phyloP scores from a whole-genome alignment of 2,797 vertebrate species.

The Epinephelus malabaricus region DNA sequence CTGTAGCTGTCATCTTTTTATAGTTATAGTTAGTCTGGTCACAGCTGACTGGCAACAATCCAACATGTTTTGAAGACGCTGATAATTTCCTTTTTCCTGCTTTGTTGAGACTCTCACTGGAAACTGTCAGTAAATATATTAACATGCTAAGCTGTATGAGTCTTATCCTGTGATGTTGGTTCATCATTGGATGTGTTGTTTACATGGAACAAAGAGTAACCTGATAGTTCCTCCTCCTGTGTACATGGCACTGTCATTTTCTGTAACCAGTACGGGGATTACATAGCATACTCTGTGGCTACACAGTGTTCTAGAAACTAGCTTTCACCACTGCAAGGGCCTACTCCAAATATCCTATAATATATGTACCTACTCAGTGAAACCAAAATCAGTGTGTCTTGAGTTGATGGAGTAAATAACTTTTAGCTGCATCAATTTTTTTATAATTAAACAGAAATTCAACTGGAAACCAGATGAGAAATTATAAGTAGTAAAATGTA shows the following conservation, averaged over 20 bases:
- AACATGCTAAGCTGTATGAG: neutral
- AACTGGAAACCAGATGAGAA: neutral
- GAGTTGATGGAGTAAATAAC: neutral
- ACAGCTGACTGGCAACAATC: neutral
- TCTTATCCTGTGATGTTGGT: neutral
- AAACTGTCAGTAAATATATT: neutral
- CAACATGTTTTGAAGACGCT: neutral
- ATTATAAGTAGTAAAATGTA: too few species aligned
- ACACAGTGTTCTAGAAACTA: neutral
- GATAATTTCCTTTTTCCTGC: constrained; percentile 31
- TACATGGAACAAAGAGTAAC: neutral
- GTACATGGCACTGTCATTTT: neutral
- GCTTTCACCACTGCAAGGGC: neutral
- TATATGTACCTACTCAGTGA: neutral
- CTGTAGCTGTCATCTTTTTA: neutral
- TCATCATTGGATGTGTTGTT: neutral
- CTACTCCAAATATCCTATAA: too few species aligned
- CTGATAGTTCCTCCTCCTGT: neutral
- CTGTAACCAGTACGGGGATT: neutral
- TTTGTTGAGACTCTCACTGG: neutral
- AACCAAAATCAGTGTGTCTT: neutral
- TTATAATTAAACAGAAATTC: neutral
- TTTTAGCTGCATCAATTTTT: too few species aligned
- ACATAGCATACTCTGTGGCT: neutral
- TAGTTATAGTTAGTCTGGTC: neutral